phyloP scores from a whole-genome alignment of 2,113 vertebrate species.

The Ammodytes dubius region DNA sequence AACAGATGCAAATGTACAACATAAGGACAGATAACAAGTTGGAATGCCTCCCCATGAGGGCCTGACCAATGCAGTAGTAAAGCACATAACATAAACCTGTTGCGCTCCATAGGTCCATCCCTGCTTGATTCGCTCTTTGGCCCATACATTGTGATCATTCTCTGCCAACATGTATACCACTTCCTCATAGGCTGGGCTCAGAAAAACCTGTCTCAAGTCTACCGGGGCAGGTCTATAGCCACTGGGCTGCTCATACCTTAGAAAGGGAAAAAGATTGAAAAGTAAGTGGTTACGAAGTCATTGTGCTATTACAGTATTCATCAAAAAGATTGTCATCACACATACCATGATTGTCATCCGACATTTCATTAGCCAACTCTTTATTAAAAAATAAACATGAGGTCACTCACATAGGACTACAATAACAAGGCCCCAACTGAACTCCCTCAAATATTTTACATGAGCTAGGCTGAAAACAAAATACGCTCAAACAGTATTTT shows the following conservation, averaged over 20 bases:
- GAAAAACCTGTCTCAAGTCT: conserved; percentile 89
- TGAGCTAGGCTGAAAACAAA: not conserved
- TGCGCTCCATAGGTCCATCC: conserved; percentile 94
- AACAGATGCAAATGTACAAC: conserved; percentile 8
- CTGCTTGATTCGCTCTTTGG: conserved; percentile 91
- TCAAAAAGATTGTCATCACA: not conserved
- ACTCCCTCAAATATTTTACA: not conserved
- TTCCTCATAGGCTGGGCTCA: conserved; percentile 89
- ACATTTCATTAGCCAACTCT: not conserved
- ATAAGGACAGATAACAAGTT: not conserved
- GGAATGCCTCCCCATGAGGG: not conserved
- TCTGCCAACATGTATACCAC: conserved; percentile 92
- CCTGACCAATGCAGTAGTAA: not conserved
- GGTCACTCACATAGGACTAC: not conserved
- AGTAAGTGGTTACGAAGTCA: not conserved
- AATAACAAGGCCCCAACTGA: not conserved
- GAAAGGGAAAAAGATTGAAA: not conserved
- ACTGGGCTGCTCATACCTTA: conserved; percentile 91
- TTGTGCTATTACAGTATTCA: conserved; percentile 5
- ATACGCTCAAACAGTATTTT: not conserved
- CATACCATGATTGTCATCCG: too few relatives aligned
- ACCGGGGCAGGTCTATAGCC: conserved; percentile 94
- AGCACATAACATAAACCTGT: conserved; percentile 83
- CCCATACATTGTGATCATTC: conserved; percentile 96
- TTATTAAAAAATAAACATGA: not conserved